phyloP scores from a whole-genome alignment of 1,140 invertebrate genomes.

The Pogonomyrmex barbatus region DNA sequence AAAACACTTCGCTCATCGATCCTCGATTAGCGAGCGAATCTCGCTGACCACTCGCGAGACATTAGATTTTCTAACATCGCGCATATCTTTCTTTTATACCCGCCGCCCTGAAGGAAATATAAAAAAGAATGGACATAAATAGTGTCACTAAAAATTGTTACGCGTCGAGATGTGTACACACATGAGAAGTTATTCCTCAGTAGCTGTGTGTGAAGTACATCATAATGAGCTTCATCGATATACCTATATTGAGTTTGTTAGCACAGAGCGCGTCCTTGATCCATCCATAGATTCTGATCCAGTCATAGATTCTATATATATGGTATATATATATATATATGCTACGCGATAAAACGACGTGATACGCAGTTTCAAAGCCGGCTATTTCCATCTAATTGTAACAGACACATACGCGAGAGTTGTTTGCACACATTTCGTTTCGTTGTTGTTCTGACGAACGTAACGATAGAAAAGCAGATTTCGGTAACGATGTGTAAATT shows the following conservation, averaged over 20 bases:
- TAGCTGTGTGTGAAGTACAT: constrained; percentile 15
- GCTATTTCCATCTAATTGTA: neutral
- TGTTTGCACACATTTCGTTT: neutral
- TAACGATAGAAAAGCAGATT: neutral
- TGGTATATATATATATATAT: neutral
- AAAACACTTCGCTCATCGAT: constrained; percentile 54
- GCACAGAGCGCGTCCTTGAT: constrained; percentile 26
- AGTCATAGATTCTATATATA: neutral
- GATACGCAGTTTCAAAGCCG: neutral
- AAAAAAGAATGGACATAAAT: neutral
- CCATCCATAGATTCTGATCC: neutral
- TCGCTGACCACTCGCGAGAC: neutral
- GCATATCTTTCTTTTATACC: neutral
- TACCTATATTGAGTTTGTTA: neutral
- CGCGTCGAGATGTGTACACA: neutral
- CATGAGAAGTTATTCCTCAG: neutral
- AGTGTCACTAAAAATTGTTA: neutral
- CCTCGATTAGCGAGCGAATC: constrained; percentile 30
- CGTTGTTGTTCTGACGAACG: neutral
- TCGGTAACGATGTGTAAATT: neutral
- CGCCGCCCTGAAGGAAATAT: neutral
- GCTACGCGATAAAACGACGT: neutral
- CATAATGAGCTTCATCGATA: neutral
- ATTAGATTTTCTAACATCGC: neutral
- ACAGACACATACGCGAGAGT: neutral